Evolutionary conservation across 2,113 vertebrate species (phyloP).

Genomic region (Panthera uncia): DNA sequence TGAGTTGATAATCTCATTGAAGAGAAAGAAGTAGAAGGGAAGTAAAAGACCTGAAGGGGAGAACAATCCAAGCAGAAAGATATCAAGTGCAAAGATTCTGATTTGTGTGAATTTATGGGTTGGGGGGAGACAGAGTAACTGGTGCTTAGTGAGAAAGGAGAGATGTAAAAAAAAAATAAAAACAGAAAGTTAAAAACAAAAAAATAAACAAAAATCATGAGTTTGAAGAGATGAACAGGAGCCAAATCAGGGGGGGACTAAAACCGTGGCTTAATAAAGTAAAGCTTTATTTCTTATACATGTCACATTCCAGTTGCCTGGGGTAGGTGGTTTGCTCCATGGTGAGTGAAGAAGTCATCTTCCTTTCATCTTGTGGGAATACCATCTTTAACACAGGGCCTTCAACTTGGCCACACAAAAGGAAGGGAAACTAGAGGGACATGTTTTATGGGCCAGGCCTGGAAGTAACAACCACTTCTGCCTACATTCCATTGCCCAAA

Average conservation of each 20-base stretch:
- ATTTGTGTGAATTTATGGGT: neutral
- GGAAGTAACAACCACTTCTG: neutral
- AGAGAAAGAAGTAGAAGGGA: neutral
- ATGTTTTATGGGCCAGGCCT: neutral
- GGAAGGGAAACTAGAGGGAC: neutral
- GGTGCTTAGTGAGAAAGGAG: neutral
- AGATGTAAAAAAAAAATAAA: neutral
- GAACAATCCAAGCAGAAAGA: neutral
- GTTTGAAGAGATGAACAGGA: neutral
- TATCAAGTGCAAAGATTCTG: neutral
- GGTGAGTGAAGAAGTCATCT: neutral
- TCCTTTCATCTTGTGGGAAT: neutral
- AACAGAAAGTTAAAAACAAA: neutral
- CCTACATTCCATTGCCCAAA: neutral
- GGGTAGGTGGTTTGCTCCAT: neutral
- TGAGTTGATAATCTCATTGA: neutral
- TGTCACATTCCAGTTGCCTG: neutral
- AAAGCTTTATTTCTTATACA: neutral
- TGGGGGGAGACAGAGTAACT: neutral
- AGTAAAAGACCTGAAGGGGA: neutral
- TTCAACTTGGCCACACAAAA: neutral
- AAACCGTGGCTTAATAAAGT: neutral
- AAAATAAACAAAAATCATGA: neutral
- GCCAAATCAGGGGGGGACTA: neutral
- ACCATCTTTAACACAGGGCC: neutral